Percentiles rank a stretch among this genome's conserved stretches.
phyloP scores from a whole-genome alignment of 2,888 invertebrate genomes.

The Strigamia maritima region DNA sequence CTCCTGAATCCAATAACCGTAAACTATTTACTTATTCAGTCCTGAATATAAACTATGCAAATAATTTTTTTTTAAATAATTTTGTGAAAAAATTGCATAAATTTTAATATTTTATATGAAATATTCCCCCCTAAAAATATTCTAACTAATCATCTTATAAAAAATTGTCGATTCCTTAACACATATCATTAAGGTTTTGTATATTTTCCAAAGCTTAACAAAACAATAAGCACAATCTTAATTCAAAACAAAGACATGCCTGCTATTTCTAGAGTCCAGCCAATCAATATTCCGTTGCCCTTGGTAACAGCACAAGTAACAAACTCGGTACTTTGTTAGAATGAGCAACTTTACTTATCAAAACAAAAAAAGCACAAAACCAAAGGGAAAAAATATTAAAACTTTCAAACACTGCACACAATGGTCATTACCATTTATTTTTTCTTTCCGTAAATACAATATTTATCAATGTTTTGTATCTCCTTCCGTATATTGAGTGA shows the following conservation, averaged over 20 bases:
- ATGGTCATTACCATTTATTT: background rate
- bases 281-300: constrained; percentile 15
- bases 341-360: background rate
- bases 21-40: background rate
- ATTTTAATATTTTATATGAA: too few relatives aligned
- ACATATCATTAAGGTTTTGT: too few relatives aligned
- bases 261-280: constrained; percentile 10
- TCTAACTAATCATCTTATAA: too few relatives aligned
- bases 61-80: too few relatives aligned
- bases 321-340: constrained; percentile 9
- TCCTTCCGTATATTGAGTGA: constrained; percentile 2
- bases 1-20: background rate
- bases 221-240: constrained; percentile 9
- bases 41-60: background rate
- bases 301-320: constrained; percentile 15
- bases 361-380: background rate
- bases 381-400: background rate
- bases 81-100: too few relatives aligned
- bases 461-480: background rate
- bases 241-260: background rate
- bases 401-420: background rate
- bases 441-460: background rate
- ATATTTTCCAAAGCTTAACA: background rate
- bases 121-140: too few relatives aligned
- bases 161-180: too few relatives aligned